Evolutionary conservation across 2,113 vertebrate genomes (phyloP).

Genomic region (Pterocles orientalis): DNA sequence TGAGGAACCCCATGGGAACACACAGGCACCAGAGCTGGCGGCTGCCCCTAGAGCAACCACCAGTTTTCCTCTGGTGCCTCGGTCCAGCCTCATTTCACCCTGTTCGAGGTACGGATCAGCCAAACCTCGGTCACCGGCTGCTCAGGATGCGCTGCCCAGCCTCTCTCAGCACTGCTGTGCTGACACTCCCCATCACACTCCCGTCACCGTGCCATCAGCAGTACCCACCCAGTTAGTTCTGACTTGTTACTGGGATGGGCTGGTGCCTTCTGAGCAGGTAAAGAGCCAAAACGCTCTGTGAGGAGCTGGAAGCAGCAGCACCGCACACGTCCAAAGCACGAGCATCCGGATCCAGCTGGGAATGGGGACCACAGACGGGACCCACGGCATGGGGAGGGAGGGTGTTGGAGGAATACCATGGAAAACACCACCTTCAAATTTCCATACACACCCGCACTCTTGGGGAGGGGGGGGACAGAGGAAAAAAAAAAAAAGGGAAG

Average conservation of each 20-base stretch:
- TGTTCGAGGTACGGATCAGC: not conserved
- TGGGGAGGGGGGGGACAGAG: too few species aligned
- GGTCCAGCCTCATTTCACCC: not conserved
- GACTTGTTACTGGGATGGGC: not conserved
- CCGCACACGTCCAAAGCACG: fast-evolving
- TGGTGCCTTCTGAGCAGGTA: not conserved
- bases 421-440: not conserved
- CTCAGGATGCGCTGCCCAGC: not conserved
- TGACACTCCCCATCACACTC: too few species aligned
- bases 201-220: not conserved
- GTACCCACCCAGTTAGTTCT: too few species aligned
- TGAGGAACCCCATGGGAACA: not conserved
- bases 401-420: not conserved
- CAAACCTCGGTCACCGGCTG: fast-evolving
- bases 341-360: not conserved
- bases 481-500: too few species aligned
- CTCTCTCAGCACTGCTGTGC: fast-evolving
- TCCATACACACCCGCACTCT: not conserved
- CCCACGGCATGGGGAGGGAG: not conserved
- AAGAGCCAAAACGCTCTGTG: not conserved
- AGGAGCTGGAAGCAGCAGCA: not conserved
- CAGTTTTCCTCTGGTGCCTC: not conserved
- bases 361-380: not conserved
- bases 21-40: not conserved
- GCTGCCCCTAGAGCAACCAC: not conserved